Base-by-base conservation (phyloP, 2,113 vertebrate genomes). In the Pseudois nayaur region DNA sequence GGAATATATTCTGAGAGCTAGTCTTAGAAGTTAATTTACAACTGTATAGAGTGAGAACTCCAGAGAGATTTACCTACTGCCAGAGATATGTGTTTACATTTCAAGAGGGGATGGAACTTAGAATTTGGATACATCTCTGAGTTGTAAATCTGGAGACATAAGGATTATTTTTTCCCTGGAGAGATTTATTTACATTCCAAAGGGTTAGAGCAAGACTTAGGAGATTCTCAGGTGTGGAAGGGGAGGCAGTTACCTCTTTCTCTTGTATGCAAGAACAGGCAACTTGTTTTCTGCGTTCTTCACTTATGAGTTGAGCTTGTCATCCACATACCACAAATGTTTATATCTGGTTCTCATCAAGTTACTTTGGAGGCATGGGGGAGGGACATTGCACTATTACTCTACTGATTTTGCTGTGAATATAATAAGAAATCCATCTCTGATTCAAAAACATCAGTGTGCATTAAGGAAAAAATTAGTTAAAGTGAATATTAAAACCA, bases 171-270 rank as follows among this genome's bases (percentile, higher is more conserved):
- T 87, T 96, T 57, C 87, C 89, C 87, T 60, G n/a, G 45, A 82
- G 92, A 87, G 87, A 96, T 96, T 97, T 97, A 84, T 97, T 97
- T 96, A 97, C 89, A 96, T 94, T 97, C 92, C 85, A 76, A 85
- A 96, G 92, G 59, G 87, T 95, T 96, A 95, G 60, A 67, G 29
- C 78, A 87, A 97, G 86, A 59, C 57, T 93, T 97, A 87, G 55
- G 15, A 89, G 36, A 48, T 27, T 79, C 45, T 87, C 60, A 96
- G 87, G 94, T 81, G 45, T 78, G 25, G 43, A 71, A 78, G 43
- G 33, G 64, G n/a, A 81, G 27, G 25, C 31, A 95, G 21, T 13
- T 40, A 50, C 29, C n/a, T 97, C 76, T 84, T 91, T 96, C n/a
- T 93, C 29, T 21, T 83, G 10, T 43, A 45, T 43, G 27, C 4